Evolutionary conservation across 1,140 invertebrate species (phyloP), one percentile per base, ranked within the genome.

Genomic region (Eueides isabella): DNA sequence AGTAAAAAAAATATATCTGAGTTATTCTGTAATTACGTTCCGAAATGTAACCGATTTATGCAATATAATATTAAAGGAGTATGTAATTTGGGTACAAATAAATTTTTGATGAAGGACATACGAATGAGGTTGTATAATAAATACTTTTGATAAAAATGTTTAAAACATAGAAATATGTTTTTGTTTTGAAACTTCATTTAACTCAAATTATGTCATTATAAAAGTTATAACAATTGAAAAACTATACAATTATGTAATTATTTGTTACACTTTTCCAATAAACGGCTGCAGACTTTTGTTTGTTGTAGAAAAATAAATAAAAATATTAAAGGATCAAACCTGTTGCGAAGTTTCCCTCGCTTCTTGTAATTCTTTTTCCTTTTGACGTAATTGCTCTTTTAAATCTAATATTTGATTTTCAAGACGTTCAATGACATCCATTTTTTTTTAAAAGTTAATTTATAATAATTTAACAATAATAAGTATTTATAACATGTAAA

Each of bases 371-470:
- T 90, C 84, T 62, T 79, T 79, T 75, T 91, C 86, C 74, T 90
- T 92, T 61, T 74, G 30, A 55, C 77, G 38, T 78, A 89, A 81
- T 35, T 41, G 77, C 70, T 85, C 84, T 63, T 85, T 86, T 33
- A 92, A 78, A 62, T 85, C 82, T 7, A 69, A 63, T 64, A 89
- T 86, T 84, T 91, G 85, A 31, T 81, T 76, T 71, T 91, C 87
- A 63, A 91, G 76, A 30, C 79, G 80, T 55, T 64, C 41, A 61
- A 90, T 71, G n/a, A 72, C 41, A 64, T 88, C 85, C 88, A 90
- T 89, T 35, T 55, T 48, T 68, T 29, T 33, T 67, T 68, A 19
- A 19, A 0, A 48, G 5, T 41, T 38, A 67, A 3, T 1, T 28
- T n/a, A 66, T 9, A 16, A 55, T 19, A 23, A 48, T 48, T 2